Evolutionary conservation across 2,797 vertebrate species (phyloP), one percentile per base, ranked within the genome.

Genomic region (Catharus ustulatus): DNA sequence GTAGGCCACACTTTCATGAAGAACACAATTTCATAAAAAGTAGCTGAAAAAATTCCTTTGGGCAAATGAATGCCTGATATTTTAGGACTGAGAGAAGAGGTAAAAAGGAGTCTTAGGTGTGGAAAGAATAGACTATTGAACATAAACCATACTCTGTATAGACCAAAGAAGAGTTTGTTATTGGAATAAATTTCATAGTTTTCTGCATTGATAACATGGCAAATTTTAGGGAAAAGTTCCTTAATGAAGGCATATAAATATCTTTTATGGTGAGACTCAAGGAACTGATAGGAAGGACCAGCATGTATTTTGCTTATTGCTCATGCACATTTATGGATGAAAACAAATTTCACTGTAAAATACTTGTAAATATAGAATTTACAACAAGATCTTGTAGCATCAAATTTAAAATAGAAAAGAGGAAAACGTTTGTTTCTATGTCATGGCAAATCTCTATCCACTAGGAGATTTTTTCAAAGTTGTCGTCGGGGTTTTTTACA

Each of bases 381-480:
- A n/a, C 4, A 21, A 18, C 5, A 85, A 42, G 32, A 59, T 48
- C 34, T 23, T 0, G 0, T 19, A 3, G 9, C 26, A 71, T 51
- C 15, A 59, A 51, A 61, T 77, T 66, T 54, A n/a, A 59, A 85
- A n/a, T 17, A 66, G 43, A 45, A 74, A 79, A 79, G 27, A 42
- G 7, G 32, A 84, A 94, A 63, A 23, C 8, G 10, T 51, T 12
- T 51, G 5, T 27, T 51, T 51, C 6, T 51, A 3, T 32, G 10
- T 38, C 46, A 24, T 24, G 29, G 30, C 9, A 20, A 73, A 17
- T 62, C 29, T 34, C 5, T 18, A 13, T 29, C n/a, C 17, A 20
- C 5, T 54, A 36, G 7, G 15, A 58, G 9, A 3, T 67, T 32
- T 16, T 38, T 17, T 61, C 22, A 11, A 54, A 17, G 11, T 29